Conservation (phyloP, 2,113 vertebrate species). For the Paralichthys olivaceus region DNA sequence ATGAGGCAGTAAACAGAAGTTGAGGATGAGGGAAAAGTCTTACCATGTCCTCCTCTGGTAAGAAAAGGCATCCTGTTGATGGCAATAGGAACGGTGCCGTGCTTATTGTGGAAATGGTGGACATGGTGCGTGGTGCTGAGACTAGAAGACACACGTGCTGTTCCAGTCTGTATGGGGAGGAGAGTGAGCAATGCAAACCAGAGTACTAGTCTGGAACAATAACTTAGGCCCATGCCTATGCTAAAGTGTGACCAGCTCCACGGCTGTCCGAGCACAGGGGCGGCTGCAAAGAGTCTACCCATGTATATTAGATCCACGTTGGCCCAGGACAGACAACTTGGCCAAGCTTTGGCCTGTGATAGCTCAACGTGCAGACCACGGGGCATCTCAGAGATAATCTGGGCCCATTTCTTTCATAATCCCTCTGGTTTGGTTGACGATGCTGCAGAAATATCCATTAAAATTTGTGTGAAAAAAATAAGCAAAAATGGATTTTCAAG, state of each 20-base stretch:
- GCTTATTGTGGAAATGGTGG: constrained; percentile 96
- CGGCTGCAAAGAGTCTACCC: constrained; percentile 61
- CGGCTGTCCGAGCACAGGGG: constrained; percentile 63
- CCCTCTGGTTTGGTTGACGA: constrained; percentile 46
- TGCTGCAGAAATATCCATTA: constrained; percentile 45
- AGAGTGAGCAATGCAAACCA: constrained; percentile 79
- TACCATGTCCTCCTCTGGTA: constrained; percentile 93
- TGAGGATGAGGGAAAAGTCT: constrained; percentile 68
- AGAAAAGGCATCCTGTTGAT: constrained; percentile 97
- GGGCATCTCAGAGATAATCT: constrained; percentile 78
- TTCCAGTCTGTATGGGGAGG: constrained; percentile 82
- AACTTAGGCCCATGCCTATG: constrained; percentile 78
- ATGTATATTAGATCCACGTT: constrained; percentile 73
- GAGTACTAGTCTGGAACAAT: constrained; percentile 79
- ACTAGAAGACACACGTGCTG: constrained; percentile 93
- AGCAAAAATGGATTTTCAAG: constrained; percentile 12
- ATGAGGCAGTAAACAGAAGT: not conserved
- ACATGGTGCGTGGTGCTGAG: constrained; percentile 96
- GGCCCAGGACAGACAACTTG: constrained; percentile 60
- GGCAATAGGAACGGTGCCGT: constrained; percentile 92
- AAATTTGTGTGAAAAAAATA: constrained; percentile 20
- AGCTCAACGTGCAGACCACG: constrained; percentile 71
- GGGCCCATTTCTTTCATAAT: constrained; percentile 71
- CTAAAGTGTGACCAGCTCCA: constrained; percentile 68
- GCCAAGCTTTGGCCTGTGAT: constrained; percentile 65